Conservation (phyloP, 2,113 vertebrate genomes). For the Halichoerus grypus region DNA sequence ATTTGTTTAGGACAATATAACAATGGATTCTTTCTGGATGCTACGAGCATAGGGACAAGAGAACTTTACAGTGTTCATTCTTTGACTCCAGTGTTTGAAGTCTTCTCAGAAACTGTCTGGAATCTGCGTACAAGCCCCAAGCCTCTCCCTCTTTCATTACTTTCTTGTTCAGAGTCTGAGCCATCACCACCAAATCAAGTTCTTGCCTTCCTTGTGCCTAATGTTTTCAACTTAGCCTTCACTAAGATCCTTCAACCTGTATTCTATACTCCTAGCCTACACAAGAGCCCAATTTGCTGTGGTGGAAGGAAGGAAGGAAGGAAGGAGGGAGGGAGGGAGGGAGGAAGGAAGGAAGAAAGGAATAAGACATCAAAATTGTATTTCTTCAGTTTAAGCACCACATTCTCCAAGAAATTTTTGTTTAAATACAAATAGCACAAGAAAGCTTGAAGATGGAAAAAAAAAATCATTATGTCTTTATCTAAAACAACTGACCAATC, state of each 20-base stretch:
- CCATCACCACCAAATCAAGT: background rate
- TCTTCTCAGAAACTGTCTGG: background rate
- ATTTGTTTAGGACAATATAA: background rate
- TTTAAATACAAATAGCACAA: slow-evolving; percentile 11
- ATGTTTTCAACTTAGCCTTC: background rate
- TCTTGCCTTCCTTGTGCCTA: background rate
- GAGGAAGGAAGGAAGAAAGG: accelerated
- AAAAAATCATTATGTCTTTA: background rate
- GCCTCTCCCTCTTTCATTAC: background rate
- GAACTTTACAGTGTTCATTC: background rate
- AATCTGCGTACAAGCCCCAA: background rate
- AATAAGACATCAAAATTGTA: background rate
- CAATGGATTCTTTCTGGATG: background rate
- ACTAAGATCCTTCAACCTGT: background rate
- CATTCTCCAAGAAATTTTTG: background rate
- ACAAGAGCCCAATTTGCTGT: background rate
- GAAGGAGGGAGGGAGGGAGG: background rate
- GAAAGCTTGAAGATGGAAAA: background rate
- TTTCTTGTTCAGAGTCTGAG: background rate
- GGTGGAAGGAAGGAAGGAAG: background rate
- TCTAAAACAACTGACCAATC: slow-evolving; percentile 15
- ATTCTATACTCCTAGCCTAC: background rate
- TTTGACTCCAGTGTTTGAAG: background rate
- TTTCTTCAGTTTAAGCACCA: background rate
- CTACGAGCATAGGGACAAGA: background rate